A percentile compares a stretch with the other conserved stretches of the same genome.
These are phyloP conservation scores for Acrossocheilus fasciatus DNA, from an alignment of 2,797 vertebrate genomes.

Conservation along the genomic window DNA sequence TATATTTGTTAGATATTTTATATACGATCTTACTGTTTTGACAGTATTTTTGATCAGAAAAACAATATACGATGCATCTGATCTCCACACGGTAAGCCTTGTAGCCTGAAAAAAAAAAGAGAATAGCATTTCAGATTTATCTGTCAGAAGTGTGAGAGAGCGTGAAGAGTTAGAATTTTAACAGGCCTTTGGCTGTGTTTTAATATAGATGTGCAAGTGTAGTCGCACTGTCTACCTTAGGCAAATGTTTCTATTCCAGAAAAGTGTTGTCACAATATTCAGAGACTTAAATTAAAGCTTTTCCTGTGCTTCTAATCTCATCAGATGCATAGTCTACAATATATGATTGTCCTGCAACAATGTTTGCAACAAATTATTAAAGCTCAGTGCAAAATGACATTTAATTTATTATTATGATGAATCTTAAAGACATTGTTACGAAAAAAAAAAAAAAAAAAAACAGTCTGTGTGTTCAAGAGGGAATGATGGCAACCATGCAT, in stretches of 20 bases:
- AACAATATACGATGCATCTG: not conserved
- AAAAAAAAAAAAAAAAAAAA: not conserved
- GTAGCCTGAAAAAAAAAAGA: slow-evolving; percentile 42
- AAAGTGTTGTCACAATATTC: not conserved
- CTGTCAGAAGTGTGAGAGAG: slow-evolving; percentile 52
- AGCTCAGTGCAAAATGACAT: not conserved
- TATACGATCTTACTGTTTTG: not conserved
- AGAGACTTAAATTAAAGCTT: not conserved
- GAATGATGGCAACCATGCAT: slow-evolving; percentile 25
- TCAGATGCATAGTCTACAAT: not conserved
- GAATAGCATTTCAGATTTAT: slow-evolving; percentile 48
- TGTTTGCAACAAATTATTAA: not conserved
- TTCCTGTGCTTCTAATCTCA: slow-evolving; percentile 11
- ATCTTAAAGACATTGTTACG: not conserved
- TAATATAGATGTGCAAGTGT: slow-evolving; percentile 55
- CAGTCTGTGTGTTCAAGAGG: not conserved
- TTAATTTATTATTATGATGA: slow-evolving; percentile 17
- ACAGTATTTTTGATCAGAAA: not conserved
- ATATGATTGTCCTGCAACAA: not conserved
- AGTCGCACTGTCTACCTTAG: slow-evolving; percentile 24
- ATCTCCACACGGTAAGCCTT: slow-evolving; percentile 31
- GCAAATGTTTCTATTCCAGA: slow-evolving; percentile 38
- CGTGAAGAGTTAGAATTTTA: slow-evolving; percentile 53
- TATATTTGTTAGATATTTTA: not conserved
- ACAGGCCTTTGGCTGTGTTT: slow-evolving; percentile 36